Percentiles rank a stretch among this genome's conserved stretches.
phyloP scores from a whole-genome alignment of 2,797 vertebrate species.

The Octomys mimax region DNA sequence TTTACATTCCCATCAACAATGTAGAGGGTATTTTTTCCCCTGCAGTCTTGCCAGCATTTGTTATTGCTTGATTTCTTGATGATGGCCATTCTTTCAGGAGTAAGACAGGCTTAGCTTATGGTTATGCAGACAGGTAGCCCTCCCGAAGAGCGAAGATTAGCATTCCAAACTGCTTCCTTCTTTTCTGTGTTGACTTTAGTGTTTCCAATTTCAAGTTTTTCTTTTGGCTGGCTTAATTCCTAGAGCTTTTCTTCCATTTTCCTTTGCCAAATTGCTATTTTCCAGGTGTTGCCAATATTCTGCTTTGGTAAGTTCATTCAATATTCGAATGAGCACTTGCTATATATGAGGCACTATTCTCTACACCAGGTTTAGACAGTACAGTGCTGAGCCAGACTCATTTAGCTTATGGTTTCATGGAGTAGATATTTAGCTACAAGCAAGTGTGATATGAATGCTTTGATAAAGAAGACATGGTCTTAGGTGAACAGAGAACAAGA shows the following conservation, averaged over 20 bases:
- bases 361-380: neutral
- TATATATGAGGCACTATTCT: neutral
- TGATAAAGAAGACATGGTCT: neutral
- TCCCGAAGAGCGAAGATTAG: neutral
- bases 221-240: neutral
- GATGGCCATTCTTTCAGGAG: neutral
- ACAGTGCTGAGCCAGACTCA: neutral
- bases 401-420: neutral
- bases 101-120: neutral
- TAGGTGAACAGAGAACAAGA: neutral
- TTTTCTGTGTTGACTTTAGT: neutral
- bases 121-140: neutral
- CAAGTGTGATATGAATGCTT: neutral
- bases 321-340: constrained; percentile 16
- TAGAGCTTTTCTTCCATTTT: neutral
- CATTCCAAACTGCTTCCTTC: neutral
- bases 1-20: neutral
- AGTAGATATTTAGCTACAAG: neutral
- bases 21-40: neutral
- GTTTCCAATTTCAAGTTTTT: neutral
- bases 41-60: neutral
- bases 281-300: neutral
- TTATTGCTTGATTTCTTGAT: neutral
- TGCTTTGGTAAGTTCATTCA: neutral
- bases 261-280: neutral